Conservation (phyloP, 2,888 invertebrate species). For the Drosophila lacicola region DNA sequence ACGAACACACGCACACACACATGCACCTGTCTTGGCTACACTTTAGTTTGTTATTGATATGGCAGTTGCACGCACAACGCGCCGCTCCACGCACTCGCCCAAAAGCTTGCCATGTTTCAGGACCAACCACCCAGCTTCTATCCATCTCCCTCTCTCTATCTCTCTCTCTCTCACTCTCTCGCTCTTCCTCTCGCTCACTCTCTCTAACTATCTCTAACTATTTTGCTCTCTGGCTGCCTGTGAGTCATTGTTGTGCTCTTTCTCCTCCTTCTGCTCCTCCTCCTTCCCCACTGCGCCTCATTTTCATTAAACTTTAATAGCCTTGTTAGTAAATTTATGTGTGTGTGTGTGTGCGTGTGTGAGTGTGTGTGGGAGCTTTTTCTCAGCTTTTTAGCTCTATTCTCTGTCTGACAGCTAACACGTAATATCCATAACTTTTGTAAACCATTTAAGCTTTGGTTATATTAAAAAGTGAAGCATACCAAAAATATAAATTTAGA, state of each 20-base stretch:
- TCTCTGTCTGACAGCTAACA: constrained; percentile 13
- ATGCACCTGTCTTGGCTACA: constrained; percentile 29
- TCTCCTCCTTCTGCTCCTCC: constrained; percentile 31
- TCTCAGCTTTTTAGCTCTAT: constrained; percentile 19
- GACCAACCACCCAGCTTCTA: not conserved
- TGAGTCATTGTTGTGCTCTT: constrained; percentile 63
- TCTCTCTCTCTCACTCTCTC: not conserved
- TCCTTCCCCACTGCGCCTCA: constrained; percentile 62
- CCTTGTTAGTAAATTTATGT: constrained; percentile 38
- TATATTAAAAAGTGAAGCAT: constrained; percentile 8
- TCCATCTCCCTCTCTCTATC: not conserved
- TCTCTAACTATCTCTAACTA: not conserved
- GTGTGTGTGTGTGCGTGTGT: constrained; percentile 11
- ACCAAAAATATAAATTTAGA: not conserved
- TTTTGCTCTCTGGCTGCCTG: constrained; percentile 2
- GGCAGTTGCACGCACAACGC: constrained; percentile 73
- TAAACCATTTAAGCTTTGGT: not conserved
- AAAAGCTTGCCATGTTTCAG: constrained; percentile 27
- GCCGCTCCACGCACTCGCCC: constrained; percentile 53
- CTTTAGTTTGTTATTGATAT: constrained; percentile 72
- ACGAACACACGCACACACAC: constrained; percentile 3
- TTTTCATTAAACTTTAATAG: constrained; percentile 79
- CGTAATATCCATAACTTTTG: constrained; percentile 53
- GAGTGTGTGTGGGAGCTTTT: constrained; percentile 18
- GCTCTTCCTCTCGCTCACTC: not conserved